Conservation (phyloP, 2,888 invertebrate species). For the Diadegma fenestrale region DNA sequence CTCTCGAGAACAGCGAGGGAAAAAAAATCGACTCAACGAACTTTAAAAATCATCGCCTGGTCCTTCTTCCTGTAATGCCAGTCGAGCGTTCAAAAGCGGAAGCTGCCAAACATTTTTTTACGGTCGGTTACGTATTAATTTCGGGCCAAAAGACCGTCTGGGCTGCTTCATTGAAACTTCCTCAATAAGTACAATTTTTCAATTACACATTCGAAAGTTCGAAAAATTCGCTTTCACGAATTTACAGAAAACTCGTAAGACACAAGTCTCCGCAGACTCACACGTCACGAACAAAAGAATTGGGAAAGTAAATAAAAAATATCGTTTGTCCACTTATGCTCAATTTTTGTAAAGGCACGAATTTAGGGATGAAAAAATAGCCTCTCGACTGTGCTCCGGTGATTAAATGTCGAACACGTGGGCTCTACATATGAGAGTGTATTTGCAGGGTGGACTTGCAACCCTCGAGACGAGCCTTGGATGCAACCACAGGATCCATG, state of each 20-base stretch:
- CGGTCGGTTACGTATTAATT: not conserved
- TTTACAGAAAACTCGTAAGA: too few relatives aligned
- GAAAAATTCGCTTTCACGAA: too few relatives aligned
- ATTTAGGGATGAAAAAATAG: constrained; percentile 41
- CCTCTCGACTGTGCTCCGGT: constrained; percentile 70
- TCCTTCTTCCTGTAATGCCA: constrained; percentile 39
- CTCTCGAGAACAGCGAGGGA: constrained; percentile 38
- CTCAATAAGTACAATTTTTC: too few relatives aligned
- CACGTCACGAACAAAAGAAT: too few relatives aligned
- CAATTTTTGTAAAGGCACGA: constrained; percentile 20
- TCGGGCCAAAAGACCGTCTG: not conserved
- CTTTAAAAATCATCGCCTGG: constrained; percentile 59
- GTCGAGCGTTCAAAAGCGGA: constrained; percentile 54
- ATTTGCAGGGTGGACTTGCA: constrained; percentile 56
- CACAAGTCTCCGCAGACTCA: not conserved
- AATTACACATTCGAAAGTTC: too few relatives aligned
- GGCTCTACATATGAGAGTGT: constrained; percentile 36
- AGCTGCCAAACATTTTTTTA: constrained; percentile 42
- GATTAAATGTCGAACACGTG: constrained; percentile 82
- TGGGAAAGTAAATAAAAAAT: too few relatives aligned
- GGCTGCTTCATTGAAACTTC: too few relatives aligned
- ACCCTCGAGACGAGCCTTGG: constrained; percentile 58
- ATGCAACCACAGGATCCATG: constrained; percentile 56
- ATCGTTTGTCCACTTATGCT: constrained; percentile 37
- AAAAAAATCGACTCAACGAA: constrained; percentile 36